These are phyloP conservation scores for Micronisus gabar DNA, from an alignment of 2,113 vertebrate species.

Conservation along the genomic window DNA sequence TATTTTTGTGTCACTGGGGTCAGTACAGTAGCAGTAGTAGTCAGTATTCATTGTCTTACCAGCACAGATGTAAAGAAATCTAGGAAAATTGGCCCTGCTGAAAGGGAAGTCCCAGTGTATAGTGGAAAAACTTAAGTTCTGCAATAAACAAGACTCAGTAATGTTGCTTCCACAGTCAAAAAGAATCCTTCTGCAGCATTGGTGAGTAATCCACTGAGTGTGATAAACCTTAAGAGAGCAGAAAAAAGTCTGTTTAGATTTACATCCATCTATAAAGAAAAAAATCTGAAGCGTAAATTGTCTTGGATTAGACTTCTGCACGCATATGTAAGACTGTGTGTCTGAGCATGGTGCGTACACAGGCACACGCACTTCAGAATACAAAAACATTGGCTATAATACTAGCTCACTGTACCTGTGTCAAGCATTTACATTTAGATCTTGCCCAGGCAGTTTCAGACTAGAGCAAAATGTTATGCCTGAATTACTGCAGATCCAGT, in stretches of 20 bases:
- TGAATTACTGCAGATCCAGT: background rate
- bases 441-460: background rate
- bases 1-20: background rate
- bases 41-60: background rate
- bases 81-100: background rate
- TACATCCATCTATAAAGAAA: background rate
- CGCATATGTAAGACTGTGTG: background rate
- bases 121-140: background rate
- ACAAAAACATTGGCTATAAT: background rate
- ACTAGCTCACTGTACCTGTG: background rate
- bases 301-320: background rate
- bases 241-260: background rate
- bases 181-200: background rate
- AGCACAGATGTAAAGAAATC: background rate
- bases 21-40: background rate
- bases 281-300: background rate
- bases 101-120: background rate
- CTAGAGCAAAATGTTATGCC: background rate
- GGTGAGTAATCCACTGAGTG: background rate
- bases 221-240: background rate
- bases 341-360: background rate
- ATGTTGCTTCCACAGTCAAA: background rate
- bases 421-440: background rate
- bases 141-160: background rate
- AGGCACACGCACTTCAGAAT: background rate